Evolutionary conservation across 2,888 invertebrate genomes (phyloP).

Genomic region (Acrobasis repandana): DNA sequence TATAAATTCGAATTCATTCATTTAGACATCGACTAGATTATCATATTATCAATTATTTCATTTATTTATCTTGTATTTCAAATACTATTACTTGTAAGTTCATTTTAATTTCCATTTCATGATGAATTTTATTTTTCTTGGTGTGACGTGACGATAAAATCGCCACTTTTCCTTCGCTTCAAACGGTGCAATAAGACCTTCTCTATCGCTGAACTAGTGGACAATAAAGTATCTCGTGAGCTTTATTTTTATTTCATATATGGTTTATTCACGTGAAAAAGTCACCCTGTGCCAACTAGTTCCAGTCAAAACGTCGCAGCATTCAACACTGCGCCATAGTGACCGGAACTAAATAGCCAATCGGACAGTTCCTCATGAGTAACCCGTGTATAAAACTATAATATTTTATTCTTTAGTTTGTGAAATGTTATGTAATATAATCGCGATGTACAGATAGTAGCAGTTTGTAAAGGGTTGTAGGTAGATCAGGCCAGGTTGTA

Average conservation of each 20-base stretch:
- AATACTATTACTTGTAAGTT: slow-evolving; percentile 18
- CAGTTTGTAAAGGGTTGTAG: slow-evolving; percentile 28
- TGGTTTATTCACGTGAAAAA: not conserved
- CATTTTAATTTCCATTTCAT: slow-evolving; percentile 20
- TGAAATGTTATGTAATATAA: slow-evolving; percentile 37
- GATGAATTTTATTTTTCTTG: slow-evolving; percentile 2
- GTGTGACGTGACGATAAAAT: slow-evolving; percentile 16
- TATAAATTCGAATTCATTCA: slow-evolving; percentile 24
- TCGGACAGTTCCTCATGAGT: not conserved
- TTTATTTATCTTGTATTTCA: slow-evolving; percentile 19
- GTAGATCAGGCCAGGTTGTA: slow-evolving; percentile 43
- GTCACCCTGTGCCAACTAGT: not conserved
- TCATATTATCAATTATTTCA: slow-evolving; percentile 5
- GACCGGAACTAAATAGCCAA: not conserved
- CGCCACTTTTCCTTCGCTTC: slow-evolving; percentile 3
- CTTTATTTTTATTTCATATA: slow-evolving; percentile 23
- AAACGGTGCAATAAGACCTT: slow-evolving; percentile 27
- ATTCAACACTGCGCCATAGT: not conserved
- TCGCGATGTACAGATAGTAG: slow-evolving; percentile 40
- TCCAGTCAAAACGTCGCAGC: not conserved
- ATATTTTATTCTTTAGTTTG: slow-evolving; percentile 29
- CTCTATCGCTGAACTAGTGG: slow-evolving; percentile 25
- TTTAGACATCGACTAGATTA: slow-evolving; percentile 13
- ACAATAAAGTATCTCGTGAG: slow-evolving; percentile 28
- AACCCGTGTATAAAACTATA: slow-evolving; percentile 1